phyloP scores from a whole-genome alignment of 2,113 vertebrate species.

The Jaculus jaculus region DNA sequence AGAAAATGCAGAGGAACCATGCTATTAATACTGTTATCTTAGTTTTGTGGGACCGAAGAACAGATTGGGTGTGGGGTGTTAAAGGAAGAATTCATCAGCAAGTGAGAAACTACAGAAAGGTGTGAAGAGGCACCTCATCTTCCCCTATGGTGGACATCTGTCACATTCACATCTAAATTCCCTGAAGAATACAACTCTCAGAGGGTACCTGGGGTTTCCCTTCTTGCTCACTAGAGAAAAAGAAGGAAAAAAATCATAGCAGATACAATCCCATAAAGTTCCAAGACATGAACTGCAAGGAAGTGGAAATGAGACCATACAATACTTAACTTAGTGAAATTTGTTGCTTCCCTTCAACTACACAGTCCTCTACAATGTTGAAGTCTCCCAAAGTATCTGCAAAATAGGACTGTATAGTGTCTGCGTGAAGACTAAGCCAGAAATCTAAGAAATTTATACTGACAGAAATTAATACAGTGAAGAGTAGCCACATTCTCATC shows the following conservation, averaged over 20 bases:
- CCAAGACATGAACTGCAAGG: background rate
- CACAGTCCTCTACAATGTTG: conserved; percentile 19
- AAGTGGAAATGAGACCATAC: background rate
- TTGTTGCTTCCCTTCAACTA: conserved; percentile 4
- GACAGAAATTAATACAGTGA: background rate
- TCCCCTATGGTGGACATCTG: conserved; percentile 18
- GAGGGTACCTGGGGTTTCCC: background rate
- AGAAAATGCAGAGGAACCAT: conserved; percentile 26
- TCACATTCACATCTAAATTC: conserved; percentile 49
- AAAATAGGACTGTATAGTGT: background rate
- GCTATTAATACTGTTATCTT: conserved; percentile 63
- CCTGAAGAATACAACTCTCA: background rate
- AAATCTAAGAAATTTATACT: conserved; percentile 31
- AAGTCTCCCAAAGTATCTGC: background rate
- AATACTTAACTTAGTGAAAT: conserved; percentile 1
- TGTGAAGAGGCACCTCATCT: conserved; percentile 56
- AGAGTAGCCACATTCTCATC: background rate
- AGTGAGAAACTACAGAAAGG: conserved; percentile 57
- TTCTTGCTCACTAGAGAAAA: background rate
- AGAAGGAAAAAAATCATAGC: background rate
- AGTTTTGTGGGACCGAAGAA: conserved; percentile 33
- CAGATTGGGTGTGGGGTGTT: conserved; percentile 12
- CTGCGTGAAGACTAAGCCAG: background rate
- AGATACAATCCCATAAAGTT: background rate
- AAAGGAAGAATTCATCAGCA: conserved; percentile 48